Conservation (phyloP, 2,888 invertebrate genomes). For the Cerastis leucographa region DNA sequence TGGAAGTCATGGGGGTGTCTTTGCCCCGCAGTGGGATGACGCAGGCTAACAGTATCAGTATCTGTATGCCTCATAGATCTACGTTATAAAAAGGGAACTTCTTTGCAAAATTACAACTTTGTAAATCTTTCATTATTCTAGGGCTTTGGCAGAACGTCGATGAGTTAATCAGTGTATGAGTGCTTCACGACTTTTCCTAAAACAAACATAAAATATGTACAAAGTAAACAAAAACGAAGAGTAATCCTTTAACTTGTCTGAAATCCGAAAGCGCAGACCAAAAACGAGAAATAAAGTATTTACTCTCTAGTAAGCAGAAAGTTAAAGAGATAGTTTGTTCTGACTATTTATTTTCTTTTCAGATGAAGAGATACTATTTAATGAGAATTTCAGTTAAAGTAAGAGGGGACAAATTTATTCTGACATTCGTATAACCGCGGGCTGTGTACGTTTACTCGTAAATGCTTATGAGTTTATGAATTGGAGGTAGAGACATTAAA, state of each 20-base stretch:
- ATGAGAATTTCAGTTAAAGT: conserved; percentile 2
- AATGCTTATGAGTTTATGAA: neutral
- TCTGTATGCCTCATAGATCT: too few relatives aligned
- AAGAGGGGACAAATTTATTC: neutral
- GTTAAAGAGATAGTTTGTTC: conserved; percentile 13
- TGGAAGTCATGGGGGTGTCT: too few relatives aligned
- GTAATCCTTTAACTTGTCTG: conserved; percentile 17
- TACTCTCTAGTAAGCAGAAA: conserved; percentile 5
- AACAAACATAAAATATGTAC: neutral
- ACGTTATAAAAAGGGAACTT: neutral
- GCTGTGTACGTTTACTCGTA: neutral
- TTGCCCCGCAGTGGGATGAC: too few relatives aligned
- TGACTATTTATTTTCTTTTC: conserved; percentile 36
- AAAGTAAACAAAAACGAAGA: neutral
- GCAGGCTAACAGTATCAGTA: too few relatives aligned
- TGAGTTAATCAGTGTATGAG: neutral
- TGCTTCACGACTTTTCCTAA: neutral
- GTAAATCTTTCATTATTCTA: too few relatives aligned
- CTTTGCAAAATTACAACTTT: too few relatives aligned
- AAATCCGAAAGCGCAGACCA: conserved; percentile 21
- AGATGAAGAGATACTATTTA: conserved; percentile 22
- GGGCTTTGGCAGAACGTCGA: neutral
- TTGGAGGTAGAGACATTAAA: too few relatives aligned
- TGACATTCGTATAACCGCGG: neutral
- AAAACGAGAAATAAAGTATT: conserved; percentile 1